phyloP scores from a whole-genome alignment of 2,113 vertebrate genomes.

The Pelecanus crispus region DNA sequence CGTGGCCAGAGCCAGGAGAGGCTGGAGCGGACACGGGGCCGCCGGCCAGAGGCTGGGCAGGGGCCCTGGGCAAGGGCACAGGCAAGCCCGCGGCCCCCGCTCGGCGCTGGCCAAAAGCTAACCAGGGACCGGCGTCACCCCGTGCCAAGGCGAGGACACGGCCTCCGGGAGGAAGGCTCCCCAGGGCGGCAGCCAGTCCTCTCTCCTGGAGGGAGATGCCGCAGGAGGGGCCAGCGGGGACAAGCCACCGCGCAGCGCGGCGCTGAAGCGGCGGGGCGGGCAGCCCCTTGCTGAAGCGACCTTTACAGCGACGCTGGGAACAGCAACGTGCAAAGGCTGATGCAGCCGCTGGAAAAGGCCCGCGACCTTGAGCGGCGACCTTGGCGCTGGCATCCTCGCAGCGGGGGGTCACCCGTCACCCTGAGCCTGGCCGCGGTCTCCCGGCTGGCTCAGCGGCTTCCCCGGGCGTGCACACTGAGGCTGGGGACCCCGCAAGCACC shows the following conservation, averaged over 20 bases:
- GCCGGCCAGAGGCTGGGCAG: neutral
- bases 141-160: neutral
- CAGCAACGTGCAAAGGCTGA: neutral
- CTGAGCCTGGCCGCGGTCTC: neutral
- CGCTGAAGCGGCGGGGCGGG: fast-evolving
- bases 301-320: neutral
- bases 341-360: neutral
- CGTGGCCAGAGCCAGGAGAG: neutral
- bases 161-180: neutral
- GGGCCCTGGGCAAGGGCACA: neutral
- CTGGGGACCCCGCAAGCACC: neutral
- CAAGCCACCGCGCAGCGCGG: fast-evolving
- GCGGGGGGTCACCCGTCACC: neutral
- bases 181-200: neutral
- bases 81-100: fast-evolving
- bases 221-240: fast-evolving
- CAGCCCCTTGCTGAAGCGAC: neutral
- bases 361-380: neutral
- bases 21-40: neutral
- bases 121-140: neutral
- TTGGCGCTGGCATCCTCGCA: fast-evolving
- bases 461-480: fast-evolving
- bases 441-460: neutral
- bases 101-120: neutral
- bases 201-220: neutral